Base-by-base conservation (phyloP, 2,888 invertebrate genomes). In the Xanthorhoe designata region DNA sequence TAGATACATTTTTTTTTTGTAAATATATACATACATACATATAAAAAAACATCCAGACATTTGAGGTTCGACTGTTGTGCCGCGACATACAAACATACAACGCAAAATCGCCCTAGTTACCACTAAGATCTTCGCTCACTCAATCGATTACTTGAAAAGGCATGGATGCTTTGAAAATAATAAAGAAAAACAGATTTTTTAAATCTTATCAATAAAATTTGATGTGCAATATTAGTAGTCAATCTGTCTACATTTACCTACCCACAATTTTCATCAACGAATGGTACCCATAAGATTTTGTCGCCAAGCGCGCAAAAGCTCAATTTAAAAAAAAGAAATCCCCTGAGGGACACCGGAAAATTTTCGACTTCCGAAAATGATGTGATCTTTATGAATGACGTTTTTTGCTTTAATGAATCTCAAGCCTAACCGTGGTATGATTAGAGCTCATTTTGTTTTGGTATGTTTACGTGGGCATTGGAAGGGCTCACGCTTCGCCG, bases 401-500 rank as follows among this genome's bases (percentile, higher is more conserved):
- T 15, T 13, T 47, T 15, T 18, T 2, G 17, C 50, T 3, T 58
- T 35, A 50, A 35, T 58, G 50, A 13, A 51, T 51, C 13, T 29
- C 1, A 51, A 29, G 47, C 49, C 50, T 50, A 32, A 50, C 18
- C 6, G 8, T 18, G 7, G n/a, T 19, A n/a, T 2, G 1, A 38
- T 38, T 51, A 51, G 38, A 42, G 42, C 38, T 59, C 51, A 24
- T 59, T 59, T 59, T 59, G 51, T 15, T 7, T 51, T 51, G 51
- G 8, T 17, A 9, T 35, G 29, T 51, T 8, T 9, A 35, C 49
- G 18, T 57, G 50, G 29, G 79, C 77, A 83, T 86, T 86, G 81
- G 84, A 75, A 72, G 74, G 72, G 77, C 78, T 74, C 74, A 83
- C 88, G 87, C 86, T 81, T 75, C 86, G 77, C 77, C 83, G 88